Conservation (phyloP, 2,113 vertebrate species). For the Muntiacus muntjak region DNA sequence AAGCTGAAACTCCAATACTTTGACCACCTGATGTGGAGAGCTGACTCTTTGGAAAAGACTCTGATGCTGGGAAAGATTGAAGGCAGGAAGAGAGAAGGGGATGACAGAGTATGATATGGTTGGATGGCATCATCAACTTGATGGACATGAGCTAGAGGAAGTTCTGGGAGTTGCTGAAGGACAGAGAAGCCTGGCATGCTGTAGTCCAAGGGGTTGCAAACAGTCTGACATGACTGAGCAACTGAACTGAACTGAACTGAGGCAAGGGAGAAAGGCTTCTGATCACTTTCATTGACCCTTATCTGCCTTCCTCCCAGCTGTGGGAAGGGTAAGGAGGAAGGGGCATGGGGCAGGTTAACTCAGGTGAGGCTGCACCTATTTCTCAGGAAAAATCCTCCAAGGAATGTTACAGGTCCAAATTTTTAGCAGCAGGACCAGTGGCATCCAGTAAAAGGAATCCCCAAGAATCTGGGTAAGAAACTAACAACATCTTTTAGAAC, state of each 20-base stretch:
- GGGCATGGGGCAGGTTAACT: neutral
- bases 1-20: neutral
- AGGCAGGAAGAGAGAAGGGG: neutral
- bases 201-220: neutral
- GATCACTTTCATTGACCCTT: neutral
- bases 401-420: neutral
- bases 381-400: neutral
- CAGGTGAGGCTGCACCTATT: neutral
- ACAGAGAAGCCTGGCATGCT: neutral
- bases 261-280: neutral
- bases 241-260: neutral
- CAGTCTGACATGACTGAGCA: neutral
- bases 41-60: neutral
- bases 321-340: no score
- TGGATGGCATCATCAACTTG: neutral
- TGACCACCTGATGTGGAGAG: neutral
- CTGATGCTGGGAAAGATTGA: neutral
- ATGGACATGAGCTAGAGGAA: neutral
- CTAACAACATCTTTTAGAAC: neutral
- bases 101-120: neutral
- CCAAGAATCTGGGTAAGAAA: neutral
- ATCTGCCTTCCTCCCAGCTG: neutral
- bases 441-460: neutral
- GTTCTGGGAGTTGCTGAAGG: neutral
- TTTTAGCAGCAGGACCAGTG: neutral